Evolutionary conservation across 2,888 invertebrate species (phyloP).

Genomic region (Limnephilus auricula): DNA sequence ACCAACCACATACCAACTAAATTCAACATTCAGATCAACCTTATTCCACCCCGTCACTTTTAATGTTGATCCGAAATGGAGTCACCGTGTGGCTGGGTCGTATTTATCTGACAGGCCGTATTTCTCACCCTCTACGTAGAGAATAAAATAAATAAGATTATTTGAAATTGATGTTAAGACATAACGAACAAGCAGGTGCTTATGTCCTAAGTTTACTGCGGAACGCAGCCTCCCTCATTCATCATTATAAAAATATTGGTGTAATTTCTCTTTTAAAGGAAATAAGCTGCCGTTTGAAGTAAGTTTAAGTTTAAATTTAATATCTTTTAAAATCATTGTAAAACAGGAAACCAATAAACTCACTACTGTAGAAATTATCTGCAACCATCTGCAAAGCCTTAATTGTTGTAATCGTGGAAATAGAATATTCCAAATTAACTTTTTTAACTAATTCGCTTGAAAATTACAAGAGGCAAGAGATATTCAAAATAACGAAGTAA

Average conservation of each 20-base stretch:
- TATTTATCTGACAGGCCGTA: neutral
- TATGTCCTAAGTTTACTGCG: neutral
- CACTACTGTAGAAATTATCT: neutral
- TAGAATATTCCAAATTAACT: neutral
- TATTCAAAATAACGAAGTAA: neutral
- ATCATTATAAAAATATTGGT: too few relatives aligned
- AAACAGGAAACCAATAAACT: neutral
- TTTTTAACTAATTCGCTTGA: neutral
- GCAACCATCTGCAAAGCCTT: neutral
- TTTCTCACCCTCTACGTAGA: neutral
- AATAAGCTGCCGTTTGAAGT: neutral
- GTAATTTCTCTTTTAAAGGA: too few relatives aligned
- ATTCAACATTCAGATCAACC: neutral
- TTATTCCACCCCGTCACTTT: slow-evolving; percentile 8
- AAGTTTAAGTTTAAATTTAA: neutral
- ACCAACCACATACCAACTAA: neutral
- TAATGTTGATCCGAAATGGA: neutral
- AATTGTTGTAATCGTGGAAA: neutral
- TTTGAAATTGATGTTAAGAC: too few relatives aligned
- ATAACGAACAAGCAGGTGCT: neutral
- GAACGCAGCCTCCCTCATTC: too few relatives aligned
- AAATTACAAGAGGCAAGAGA: neutral
- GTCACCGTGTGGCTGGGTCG: neutral
- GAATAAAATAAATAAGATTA: neutral
- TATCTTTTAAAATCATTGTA: neutral